phyloP scores from a whole-genome alignment of 2,888 invertebrate genomes.

The Troilus luridus region DNA sequence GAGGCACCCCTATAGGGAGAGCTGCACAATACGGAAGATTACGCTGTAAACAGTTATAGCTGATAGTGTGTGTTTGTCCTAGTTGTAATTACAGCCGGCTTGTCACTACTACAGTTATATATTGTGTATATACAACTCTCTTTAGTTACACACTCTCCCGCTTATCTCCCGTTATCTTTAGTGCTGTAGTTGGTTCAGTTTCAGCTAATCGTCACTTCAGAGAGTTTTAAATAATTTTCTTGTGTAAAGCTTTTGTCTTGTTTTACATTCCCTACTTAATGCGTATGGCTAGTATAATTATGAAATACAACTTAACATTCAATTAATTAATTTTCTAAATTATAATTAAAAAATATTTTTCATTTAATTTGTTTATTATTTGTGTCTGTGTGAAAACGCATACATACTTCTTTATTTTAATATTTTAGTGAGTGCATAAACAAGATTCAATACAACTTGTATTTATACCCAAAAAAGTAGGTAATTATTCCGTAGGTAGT shows the following conservation, averaged over 20 bases:
- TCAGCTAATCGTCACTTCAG: not conserved
- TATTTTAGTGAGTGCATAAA: no score
- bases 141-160: not conserved
- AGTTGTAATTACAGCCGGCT: not conserved
- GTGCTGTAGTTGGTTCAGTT: not conserved
- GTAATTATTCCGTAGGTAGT: no score
- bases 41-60: not conserved
- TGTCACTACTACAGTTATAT: not conserved
- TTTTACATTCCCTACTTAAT: not conserved
- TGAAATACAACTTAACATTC: no score
- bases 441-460: no score
- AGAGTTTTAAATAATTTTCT: not conserved
- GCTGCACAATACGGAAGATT: not conserved
- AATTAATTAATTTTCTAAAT: no score
- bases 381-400: no score
- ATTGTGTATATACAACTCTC: not conserved
- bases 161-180: slow-evolving; percentile 14
- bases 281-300: no score
- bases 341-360: no score
- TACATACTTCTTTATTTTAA: no score
- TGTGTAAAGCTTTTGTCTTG: not conserved
- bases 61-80: not conserved
- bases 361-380: no score
- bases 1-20: not conserved
- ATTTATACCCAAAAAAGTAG: no score